A percentile compares a stretch with the other conserved stretches of the same genome.
These are phyloP conservation scores for Steatornis caripensis DNA, from an alignment of 2,113 vertebrate genomes.

Conservation along the genomic window DNA sequence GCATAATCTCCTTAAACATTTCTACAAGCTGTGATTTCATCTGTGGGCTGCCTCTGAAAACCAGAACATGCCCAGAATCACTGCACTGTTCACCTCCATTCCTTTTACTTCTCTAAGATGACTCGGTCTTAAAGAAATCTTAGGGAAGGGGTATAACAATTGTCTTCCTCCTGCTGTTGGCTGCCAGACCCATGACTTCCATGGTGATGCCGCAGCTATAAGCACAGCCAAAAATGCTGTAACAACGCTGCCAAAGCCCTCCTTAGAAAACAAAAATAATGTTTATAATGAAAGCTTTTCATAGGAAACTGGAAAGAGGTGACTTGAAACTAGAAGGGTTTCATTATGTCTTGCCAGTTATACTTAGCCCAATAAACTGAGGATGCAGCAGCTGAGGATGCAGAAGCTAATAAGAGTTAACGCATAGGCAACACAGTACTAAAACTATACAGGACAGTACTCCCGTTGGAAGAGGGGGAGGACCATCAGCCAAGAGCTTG, in stretches of 20 bases:
- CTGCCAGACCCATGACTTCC: neutral
- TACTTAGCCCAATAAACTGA: neutral
- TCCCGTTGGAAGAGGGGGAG: neutral
- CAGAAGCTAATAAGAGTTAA: neutral
- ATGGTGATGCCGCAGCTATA: neutral
- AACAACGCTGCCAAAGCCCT: rapidly evolving
- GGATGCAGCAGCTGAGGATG: too few relatives aligned
- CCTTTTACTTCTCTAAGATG: neutral
- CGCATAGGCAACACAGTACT: neutral
- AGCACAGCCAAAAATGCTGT: neutral
- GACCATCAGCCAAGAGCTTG: neutral
- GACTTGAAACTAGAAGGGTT: neutral
- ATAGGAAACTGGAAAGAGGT: neutral
- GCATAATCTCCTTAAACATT: neutral
- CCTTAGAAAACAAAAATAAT: neutral
- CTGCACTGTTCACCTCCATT: neutral
- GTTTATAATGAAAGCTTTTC: neutral
- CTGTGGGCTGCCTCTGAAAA: neutral
- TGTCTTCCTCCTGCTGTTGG: neutral
- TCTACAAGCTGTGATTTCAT: neutral
- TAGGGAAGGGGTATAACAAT: neutral
- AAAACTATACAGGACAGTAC: neutral
- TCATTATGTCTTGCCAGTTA: neutral
- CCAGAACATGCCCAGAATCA: neutral
- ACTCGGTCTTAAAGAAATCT: neutral